Conservation (phyloP, 1,140 invertebrate genomes). For the Caenorhabditis elegans region WBcel235 BX284605.5:329501-330000, state of each 20-base stretch:
- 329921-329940: neutral
- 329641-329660: too few relatives aligned
- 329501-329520: conserved; percentile 38
- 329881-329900: neutral
- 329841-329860: neutral
- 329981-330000: too few relatives aligned
- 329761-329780: conserved; percentile 38
- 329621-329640: neutral
- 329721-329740: conserved; percentile 43
- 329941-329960: conserved; percentile 40
- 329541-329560: conserved; percentile 34
- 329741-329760: conserved; percentile 20
- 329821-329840: neutral
- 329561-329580: conserved; percentile 46
- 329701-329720: too few relatives aligned
- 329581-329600: neutral
- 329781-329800: conserved; percentile 41
- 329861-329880: neutral
- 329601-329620: conserved; percentile 3
- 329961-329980: neutral
- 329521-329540: conserved; percentile 11
- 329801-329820: neutral
- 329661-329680: too few relatives aligned
- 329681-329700: too few relatives aligned
- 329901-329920: conserved; percentile 39